Conservation (phyloP, 2,113 vertebrate species). For the Chaetodon trifascialis region DNA sequence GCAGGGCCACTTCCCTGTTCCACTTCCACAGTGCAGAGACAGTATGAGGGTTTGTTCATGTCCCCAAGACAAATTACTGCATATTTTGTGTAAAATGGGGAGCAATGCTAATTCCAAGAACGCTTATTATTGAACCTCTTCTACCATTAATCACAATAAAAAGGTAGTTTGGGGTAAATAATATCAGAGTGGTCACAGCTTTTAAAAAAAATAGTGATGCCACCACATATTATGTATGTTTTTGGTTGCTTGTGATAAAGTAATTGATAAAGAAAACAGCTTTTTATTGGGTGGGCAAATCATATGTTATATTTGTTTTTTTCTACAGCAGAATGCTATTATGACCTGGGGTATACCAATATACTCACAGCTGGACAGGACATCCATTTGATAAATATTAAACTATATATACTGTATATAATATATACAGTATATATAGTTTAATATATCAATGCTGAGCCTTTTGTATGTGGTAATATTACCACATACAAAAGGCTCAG, state of each 20-base stretch:
- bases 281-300: background rate
- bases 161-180: background rate
- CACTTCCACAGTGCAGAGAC: background rate
- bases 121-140: background rate
- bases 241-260: background rate
- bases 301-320: no score
- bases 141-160: conserved; percentile 1
- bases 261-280: background rate
- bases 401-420: background rate
- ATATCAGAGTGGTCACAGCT: background rate
- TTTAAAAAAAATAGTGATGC: background rate
- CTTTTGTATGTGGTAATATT: background rate
- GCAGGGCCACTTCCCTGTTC: background rate
- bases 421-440: no score
- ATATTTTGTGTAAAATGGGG: background rate
- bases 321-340: background rate
- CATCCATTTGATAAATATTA: background rate
- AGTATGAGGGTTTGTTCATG: background rate
- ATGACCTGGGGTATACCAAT: background rate
- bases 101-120: background rate
- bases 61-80: background rate
- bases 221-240: background rate
- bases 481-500: background rate
- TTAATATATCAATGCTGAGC: background rate
- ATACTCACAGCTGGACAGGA: background rate